Evolutionary conservation across 30 jellyfish, hydroid and myxozoan species (phyloP), one percentile per base, ranked within the genome.

Genomic region (Turritopsis dohrnii): DNA sequence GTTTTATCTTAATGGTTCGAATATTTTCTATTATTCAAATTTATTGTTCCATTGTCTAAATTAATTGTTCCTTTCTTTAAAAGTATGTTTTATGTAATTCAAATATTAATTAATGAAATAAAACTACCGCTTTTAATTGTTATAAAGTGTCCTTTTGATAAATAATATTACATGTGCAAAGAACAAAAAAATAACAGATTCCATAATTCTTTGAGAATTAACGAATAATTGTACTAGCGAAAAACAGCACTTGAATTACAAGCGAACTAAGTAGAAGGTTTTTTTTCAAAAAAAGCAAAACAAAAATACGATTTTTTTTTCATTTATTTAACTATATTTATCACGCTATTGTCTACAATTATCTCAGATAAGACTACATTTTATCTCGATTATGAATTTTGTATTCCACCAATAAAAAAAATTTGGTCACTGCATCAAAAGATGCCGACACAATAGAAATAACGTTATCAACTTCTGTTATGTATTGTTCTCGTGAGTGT

Each of bases 361-460:
- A 41, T 5, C 60, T 41, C 60, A 41, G 60, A 41, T 41, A 41
- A 41, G 60, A 41, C 60, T 41, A 41, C 60, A 13, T 41, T n/a
- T 41, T 41, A 41, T 41, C 13, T 41, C 60, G 9, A 41, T 69
- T 69, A 27, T 69, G 28, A 69, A 69, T n/a, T n/a, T 69, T 69
- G 77, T 69, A 9, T 27, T 7, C 9, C 77, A 69, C 77, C 77
- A 69, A 69, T 69, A 69, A 69, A 66, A 69, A n/a, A 69, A 69
- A n/a, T 69, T 69, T 69, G 87, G 53, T 80, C 66, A 80, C 28
- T 25, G 21, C 17, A 80, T 80, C 80, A 80, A 80, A 80, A 53
- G 66, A 52, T 28, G 65, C 87, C 87, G 87, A 80, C 79, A 80
- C 87, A 80, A 80, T 80, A 80, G 87, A 65, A 76, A 25, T 23